Conservation (phyloP, 2,888 invertebrate species). For the Glaucopsyche alexis region DNA sequence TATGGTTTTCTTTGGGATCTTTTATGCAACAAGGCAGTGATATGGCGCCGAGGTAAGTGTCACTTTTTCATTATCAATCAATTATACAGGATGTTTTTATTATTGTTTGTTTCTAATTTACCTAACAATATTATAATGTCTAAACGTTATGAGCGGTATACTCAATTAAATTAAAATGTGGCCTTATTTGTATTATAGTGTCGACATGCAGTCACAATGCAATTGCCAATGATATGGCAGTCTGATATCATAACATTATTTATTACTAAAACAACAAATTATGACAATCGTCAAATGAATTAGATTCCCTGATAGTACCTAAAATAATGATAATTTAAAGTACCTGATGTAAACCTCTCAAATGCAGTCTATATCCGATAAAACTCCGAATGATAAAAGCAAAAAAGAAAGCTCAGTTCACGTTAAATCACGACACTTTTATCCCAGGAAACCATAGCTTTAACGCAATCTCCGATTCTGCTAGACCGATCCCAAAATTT, state of each 20-base stretch:
- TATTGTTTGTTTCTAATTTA: background rate
- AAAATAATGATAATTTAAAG: no score
- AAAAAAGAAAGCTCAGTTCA: conserved; percentile 1
- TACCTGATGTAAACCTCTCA: background rate
- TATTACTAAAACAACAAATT: no score
- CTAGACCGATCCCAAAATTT: conserved; percentile 19
- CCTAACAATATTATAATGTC: no score
- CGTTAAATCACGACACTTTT: conserved; percentile 13
- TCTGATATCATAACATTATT: no score
- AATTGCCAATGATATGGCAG: no score
- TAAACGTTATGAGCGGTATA: no score
- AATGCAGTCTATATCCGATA: background rate
- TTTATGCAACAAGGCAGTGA: conserved; percentile 99
- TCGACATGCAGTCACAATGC: no score
- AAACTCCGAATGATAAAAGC: background rate
- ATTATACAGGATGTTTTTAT: background rate
- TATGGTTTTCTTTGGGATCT: conserved; percentile 98
- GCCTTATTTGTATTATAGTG: no score
- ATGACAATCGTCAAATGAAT: no score
- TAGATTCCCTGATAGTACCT: no score
- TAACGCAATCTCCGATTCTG: conserved; percentile 17
- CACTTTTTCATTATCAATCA: conserved; percentile 41
- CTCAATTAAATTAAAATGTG: no score
- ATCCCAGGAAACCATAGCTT: conserved; percentile 15
- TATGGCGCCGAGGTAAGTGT: conserved; percentile 91